These are phyloP conservation scores for Tyrannus savana DNA, from an alignment of 2,113 vertebrate species.

Conservation along the genomic window DNA sequence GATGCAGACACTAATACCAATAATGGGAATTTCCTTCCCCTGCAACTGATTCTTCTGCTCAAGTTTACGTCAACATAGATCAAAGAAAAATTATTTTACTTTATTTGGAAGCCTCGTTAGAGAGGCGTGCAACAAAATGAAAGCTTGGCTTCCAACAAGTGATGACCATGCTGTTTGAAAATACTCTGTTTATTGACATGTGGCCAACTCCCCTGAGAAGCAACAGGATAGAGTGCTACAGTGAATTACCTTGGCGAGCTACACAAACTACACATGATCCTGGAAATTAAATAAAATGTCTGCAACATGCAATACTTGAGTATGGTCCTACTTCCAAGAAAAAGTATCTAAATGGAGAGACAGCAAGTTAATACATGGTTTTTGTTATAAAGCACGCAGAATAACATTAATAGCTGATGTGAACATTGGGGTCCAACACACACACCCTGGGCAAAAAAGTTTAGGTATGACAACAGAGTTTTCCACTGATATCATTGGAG, in stretches of 20 bases:
- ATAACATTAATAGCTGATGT: not conserved
- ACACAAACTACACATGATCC: not conserved
- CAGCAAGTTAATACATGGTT: not conserved
- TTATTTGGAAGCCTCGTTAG: slow-evolving; percentile 17
- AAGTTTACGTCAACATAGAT: not conserved
- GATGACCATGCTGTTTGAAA: not conserved
- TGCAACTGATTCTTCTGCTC: not conserved
- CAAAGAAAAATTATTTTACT: not conserved
- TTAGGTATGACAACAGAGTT: not conserved
- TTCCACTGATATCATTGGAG: not conserved
- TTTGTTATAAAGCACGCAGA: not conserved
- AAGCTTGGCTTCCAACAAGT: not conserved
- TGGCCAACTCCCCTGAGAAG: not conserved
- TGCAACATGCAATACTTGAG: not conserved
- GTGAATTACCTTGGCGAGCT: not conserved
- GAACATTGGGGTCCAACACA: not conserved
- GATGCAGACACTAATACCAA: not conserved
- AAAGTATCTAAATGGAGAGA: not conserved
- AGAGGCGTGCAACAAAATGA: not conserved
- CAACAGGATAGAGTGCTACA: not conserved
- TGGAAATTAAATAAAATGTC: not conserved
- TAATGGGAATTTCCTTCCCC: not conserved
- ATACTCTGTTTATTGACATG: not conserved
- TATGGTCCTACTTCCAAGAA: not conserved
- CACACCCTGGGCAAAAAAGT: not conserved